Evolutionary conservation across 2,113 vertebrate species (phyloP), one percentile per base, ranked within the genome.

Genomic region (Callipepla californica): DNA sequence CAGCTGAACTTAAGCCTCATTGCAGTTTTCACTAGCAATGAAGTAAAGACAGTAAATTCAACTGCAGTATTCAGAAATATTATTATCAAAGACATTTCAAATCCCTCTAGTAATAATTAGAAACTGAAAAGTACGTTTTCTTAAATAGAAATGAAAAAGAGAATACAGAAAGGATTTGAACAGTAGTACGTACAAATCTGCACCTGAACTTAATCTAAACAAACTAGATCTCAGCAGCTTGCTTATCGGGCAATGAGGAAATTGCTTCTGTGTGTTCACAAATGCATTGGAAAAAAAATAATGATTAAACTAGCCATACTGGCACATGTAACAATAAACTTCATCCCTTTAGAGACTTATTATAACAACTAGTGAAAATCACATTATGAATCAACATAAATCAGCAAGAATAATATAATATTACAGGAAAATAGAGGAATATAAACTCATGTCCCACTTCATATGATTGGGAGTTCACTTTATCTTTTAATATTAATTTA

Each of bases 201-300:
- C 15, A 69, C 18, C 38, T 26, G 45, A 19, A 50, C 47, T 89
- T 85, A 42, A 87, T 30, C 32, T 85, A 93, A 90, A 44, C 36
- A 28, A 38, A 11, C 32, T 70, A 9, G 11, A 87, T 94, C 28
- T 30, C 55, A 91, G 15, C 40, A 85, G 53, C 40, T n/a, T 0
- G 0, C 22, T 85, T 87, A 57, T 80, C 58, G 55, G 17, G 8
- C 32, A 81, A 77, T 48, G 53, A 72, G 36, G 57, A 75, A 82
- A 89, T 65, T 76, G 12, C 13, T 26, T 80, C 18, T 30, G 30
- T 68, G 42, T 55, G n/a, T 91, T 66, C 34, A 68, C 22, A 85
- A 85, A 72, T 22, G 13, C 17, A 36, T 26, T 73, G 17, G 0
- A 12, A 48, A 65, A 82, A 13, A 5, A 1, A 2, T 23, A 61